Percentiles rank a stretch among this genome's conserved stretches.
Conservation (phyloP, 2,888 invertebrate species). For the Marasmarcha lunaedactyla region DNA sequence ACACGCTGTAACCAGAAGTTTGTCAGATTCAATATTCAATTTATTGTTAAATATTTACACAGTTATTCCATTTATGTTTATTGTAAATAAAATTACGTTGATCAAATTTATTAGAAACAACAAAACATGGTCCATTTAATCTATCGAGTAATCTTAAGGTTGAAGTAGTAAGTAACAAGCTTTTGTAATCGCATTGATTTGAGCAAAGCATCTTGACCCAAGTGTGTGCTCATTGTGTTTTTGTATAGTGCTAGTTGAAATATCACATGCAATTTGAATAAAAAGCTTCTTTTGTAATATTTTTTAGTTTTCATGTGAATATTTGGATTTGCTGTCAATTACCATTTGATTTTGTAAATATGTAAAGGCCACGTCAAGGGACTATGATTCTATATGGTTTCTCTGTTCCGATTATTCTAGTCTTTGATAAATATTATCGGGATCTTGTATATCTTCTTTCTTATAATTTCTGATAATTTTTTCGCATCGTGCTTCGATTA, state of each 20-base stretch:
- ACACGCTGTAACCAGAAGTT: too few species aligned
- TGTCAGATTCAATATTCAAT: too few species aligned
- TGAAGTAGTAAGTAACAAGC: conserved; percentile 28
- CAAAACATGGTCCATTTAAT: conserved; percentile 61
- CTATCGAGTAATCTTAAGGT: conserved; percentile 51
- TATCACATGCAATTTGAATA: conserved; percentile 41
- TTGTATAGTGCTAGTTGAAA: neutral
- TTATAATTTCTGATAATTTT: neutral
- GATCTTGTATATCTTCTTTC: conserved; percentile 1
- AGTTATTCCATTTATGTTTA: conserved; percentile 31
- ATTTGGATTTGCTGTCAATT: conserved; percentile 13
- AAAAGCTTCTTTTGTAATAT: conserved; percentile 32
- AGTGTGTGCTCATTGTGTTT: conserved; percentile 29
- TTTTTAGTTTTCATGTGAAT: conserved; percentile 19
- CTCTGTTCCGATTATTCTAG: conserved; percentile 51
- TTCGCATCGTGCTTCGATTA: neutral
- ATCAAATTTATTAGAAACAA: conserved; percentile 53
- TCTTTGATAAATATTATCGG: conserved; percentile 36
- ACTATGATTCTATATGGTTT: conserved; percentile 17
- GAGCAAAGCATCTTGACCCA: conserved; percentile 8
- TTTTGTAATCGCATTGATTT: conserved; percentile 33
- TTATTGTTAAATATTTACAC: conserved; percentile 16
- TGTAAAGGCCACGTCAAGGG: conserved; percentile 34
- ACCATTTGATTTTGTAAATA: conserved; percentile 58
- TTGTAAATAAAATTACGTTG: conserved; percentile 43